Base-by-base conservation (phyloP, 2,113 vertebrate species). In the Monarcha castaneiventris region DNA sequence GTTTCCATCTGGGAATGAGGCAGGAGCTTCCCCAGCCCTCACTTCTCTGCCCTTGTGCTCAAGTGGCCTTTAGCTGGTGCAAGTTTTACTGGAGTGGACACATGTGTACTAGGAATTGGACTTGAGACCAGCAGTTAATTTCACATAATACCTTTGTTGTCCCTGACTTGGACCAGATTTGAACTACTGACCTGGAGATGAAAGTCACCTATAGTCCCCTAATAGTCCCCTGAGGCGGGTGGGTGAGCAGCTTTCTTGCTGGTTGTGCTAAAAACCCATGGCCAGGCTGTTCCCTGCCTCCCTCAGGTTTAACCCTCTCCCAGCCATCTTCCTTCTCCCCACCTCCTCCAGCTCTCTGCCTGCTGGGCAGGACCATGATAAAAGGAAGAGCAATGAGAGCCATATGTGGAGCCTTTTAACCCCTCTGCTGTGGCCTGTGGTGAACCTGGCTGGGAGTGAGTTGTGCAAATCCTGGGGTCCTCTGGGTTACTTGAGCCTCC, bases 111-210 rank as follows among this genome's bases (percentile, higher is more conserved):
- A 94, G 96, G 90, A 94, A 76, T 48, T 95, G 96, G 94, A 96
- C 83, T 90, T 95, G 86, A 96, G 92, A 92, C 86, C 66, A 69
- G 76, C 96, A 92, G 92, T 96, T 96, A 92, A 96, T 96, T 93
- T 92, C 93, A 87, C 83, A 96, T 91, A 87, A 82, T 91, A 87
- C 90, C 80, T 95, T 96, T 96, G 77, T 94, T 96, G 92, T 96
- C 84, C 80, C 58, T 91, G 83, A 29, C 80, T 92, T 93, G 86
- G 94, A 54, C 73, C 90, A 89, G 80, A 92, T 82, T 95, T 97
- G 96, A 96, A 84, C 90, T 89, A 1, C 62, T 94, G 96, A 96
- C 96, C 96, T 96, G 90, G 49, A 92, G 90, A 89, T 96, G 74
- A 89, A 94, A 96, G 92, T 81, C 88, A 46, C 93, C 61, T n/a